Percentiles rank a stretch among this genome's conserved stretches.
Evolutionary conservation across 30 jellyfish, hydroid and myxozoan species (phyloP).

Genomic region (Haliclystus octoradiatus): DNA sequence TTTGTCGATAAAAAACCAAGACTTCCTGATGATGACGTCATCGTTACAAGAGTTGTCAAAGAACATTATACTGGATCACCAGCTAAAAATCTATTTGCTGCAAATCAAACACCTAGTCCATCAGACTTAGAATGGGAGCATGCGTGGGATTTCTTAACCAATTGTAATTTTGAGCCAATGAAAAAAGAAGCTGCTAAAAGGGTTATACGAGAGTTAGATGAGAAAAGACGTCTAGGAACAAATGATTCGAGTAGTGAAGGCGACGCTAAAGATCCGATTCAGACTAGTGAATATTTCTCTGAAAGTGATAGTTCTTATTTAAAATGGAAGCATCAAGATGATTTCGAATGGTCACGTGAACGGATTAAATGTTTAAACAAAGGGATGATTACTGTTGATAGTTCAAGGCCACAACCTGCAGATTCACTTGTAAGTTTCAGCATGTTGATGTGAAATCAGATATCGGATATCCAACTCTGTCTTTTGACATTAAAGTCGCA

Average conservation of each 20-base stretch:
- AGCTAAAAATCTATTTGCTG: conserved; percentile 76
- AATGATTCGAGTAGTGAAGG: neutral
- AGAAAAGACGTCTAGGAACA: neutral
- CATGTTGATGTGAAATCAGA: too few species aligned
- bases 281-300: conserved; percentile 54
- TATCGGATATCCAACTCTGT: too few species aligned
- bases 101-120: conserved; percentile 91
- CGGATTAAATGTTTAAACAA: conserved; percentile 71
- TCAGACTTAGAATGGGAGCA: conserved; percentile 98
- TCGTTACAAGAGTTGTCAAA: conserved; percentile 58
- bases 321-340: conserved; percentile 91
- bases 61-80: conserved; percentile 93
- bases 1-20: conserved; percentile 83
- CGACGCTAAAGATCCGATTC: conserved; percentile 16
- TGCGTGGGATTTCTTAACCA: conserved; percentile 93
- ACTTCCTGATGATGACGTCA: conserved; percentile 79
- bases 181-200: conserved; percentile 26
- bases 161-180: conserved; percentile 63
- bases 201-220: neutral
- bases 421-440: conserved; percentile 61
- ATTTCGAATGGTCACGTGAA: conserved; percentile 89
- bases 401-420: conserved; percentile 65
- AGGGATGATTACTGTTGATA: conserved; percentile 44
- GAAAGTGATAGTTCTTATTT: conserved; percentile 59
- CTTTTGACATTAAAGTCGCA: too few species aligned